Evolutionary conservation across 2,113 vertebrate species (phyloP), one percentile per base, ranked within the genome.

Genomic region (Cynoglossus semilaevis): DNA sequence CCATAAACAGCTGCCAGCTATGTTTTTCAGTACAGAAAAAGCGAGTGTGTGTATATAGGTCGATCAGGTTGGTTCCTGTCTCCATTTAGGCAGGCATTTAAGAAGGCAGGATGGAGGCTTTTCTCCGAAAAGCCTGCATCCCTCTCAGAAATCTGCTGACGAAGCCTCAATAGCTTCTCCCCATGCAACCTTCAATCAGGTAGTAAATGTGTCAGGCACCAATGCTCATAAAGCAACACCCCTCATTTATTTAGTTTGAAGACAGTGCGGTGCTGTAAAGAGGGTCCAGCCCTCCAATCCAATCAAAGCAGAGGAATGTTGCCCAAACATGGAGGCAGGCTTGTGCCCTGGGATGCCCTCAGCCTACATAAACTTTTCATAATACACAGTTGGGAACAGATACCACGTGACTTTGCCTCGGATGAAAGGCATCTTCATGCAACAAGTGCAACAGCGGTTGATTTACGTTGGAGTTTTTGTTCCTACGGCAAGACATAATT

Each of bases 151-250:
- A 68, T 69, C 19, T 59, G 70, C 73, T 80, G 68, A 75, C 18
- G 3, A 61, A 46, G 54, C 40, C 59, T 52, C 0, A 13, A 44
- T 66, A 11, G 18, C 75, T 56, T 2, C 40, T 44, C 37, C 43
- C 67, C 45, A 13, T 52, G 65, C 66, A 84, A 75, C 74, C 83
- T 73, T 76, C 63, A 87, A 79, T 82, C 77, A 80, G 54, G 72
- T 1, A 45, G 67, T 82, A 80, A 84, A 87, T 64, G 48, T 84
- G 83, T 87, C 85, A 84, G 56, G 40, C 67, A 8, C 63, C 74
- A 82, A 51, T 0, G 53, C 78, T 80, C 68, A 80, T 85, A 84
- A 87, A 83, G 48, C 50, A 58, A 41, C 54, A 81, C 62, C 73
- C 43, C 68, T 83, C 15, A 82, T 84, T 87, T 81, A 40, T 43